phyloP scores from a whole-genome alignment of 2,113 vertebrate species.

The Erinaceus europaeus region DNA sequence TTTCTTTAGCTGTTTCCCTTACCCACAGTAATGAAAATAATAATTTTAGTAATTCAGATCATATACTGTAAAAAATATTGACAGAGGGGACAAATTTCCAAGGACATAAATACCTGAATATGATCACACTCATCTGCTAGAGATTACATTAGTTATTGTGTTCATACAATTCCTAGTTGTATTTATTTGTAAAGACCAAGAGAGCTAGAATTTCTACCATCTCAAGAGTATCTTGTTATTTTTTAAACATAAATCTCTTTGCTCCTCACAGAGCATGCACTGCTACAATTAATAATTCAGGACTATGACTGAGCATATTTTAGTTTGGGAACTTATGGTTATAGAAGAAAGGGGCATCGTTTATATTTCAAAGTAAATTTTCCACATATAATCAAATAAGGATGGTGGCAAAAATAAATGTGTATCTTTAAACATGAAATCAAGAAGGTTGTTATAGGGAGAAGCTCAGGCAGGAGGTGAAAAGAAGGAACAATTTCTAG shows the following conservation, averaged over 20 bases:
- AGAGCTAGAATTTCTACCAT: not conserved
- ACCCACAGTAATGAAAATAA: not conserved
- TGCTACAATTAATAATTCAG: constrained; percentile 44
- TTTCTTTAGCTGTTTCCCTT: not conserved
- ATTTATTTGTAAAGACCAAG: constrained; percentile 34
- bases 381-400: not conserved
- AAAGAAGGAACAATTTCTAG: not conserved
- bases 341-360: not conserved
- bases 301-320: constrained; percentile 27
- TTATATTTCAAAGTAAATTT: not conserved
- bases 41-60: not conserved
- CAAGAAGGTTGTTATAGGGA: not conserved
- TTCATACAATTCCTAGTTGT: not conserved
- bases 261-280: not conserved
- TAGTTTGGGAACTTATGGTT: not conserved
- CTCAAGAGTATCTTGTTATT: not conserved
- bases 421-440: not conserved
- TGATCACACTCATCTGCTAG: not conserved
- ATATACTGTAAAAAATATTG: not conserved
- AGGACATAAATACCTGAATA: not conserved
- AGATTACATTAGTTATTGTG: not conserved
- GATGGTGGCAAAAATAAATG: not conserved
- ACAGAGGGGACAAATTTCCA: not conserved
- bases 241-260: constrained; percentile 32
- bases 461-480: not conserved